phyloP scores from a whole-genome alignment of 1,140 invertebrate species.

The Panagrolaimus sp. region DNA sequence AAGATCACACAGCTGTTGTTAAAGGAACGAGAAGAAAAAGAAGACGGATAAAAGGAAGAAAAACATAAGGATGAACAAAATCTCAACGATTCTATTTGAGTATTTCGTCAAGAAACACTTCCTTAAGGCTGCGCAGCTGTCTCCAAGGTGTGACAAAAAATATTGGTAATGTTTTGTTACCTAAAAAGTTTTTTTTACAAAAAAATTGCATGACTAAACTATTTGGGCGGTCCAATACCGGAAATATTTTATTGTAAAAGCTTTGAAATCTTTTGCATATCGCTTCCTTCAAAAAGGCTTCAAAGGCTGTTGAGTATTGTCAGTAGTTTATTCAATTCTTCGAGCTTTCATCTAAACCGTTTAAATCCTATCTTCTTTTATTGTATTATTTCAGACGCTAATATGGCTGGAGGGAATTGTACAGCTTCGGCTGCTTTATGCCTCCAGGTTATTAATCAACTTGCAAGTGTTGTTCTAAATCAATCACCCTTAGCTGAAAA shows the following conservation, averaged over 20 bases:
- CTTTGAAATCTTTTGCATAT: neutral
- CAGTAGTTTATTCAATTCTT: neutral
- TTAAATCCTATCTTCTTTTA: neutral
- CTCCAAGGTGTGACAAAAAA: neutral
- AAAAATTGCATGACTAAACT: neutral
- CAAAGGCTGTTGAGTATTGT: neutral
- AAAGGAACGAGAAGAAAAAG: neutral
- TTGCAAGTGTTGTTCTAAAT: slow-evolving; percentile 24
- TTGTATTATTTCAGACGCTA: too few species aligned
- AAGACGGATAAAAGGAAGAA: slow-evolving; percentile 11
- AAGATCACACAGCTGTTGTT: neutral
- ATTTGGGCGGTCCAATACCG: slow-evolving; percentile 12
- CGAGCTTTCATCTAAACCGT: neutral
- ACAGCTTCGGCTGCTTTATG: slow-evolving; percentile 26
- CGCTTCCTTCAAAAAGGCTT: neutral
- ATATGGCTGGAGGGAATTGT: slow-evolving; percentile 27
- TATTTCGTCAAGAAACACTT: neutral
- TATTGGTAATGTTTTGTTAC: neutral
- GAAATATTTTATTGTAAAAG: neutral
- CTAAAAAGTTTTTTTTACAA: neutral
- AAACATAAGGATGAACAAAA: slow-evolving; percentile 3
- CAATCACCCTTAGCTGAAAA: neutral
- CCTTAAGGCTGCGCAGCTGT: neutral
- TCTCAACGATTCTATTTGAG: neutral
- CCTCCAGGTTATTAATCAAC: slow-evolving; percentile 26